Percentiles rank a stretch among this genome's conserved stretches.
Conservation (phyloP, 2,888 invertebrate genomes). For the Diogma glabrata region DNA sequence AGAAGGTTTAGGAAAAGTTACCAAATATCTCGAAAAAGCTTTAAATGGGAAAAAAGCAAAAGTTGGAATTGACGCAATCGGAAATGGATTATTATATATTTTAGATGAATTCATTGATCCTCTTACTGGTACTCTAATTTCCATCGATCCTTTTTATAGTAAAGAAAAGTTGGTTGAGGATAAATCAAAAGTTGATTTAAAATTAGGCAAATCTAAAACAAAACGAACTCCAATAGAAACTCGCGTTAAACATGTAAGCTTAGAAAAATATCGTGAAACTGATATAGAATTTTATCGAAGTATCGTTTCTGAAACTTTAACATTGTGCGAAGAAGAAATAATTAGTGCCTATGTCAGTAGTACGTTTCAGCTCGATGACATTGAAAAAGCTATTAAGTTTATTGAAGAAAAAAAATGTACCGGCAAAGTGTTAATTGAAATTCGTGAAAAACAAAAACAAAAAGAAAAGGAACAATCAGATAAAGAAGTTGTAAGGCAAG, state of each 20-base stretch:
- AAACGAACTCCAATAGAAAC: neutral
- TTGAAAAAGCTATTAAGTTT: conserved; percentile 48
- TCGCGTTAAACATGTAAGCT: conserved; percentile 39
- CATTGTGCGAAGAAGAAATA: conserved; percentile 48
- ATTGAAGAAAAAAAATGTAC: conserved; percentile 44
- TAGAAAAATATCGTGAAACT: conserved; percentile 39
- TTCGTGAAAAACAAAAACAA: too few species aligned
- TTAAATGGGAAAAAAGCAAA: conserved; percentile 48
- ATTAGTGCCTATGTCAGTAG: conserved; percentile 46
- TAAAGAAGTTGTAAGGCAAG: too few species aligned
- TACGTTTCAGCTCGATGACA: conserved; percentile 41
- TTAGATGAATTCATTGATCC: conserved; percentile 37
- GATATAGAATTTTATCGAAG: conserved; percentile 43
- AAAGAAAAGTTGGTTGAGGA: neutral
- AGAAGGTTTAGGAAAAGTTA: conserved; percentile 41
- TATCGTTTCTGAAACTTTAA: conserved; percentile 44
- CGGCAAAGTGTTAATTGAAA: conserved; percentile 46
- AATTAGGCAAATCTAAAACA: conserved; percentile 33
- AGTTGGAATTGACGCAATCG: conserved; percentile 52
- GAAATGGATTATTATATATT: conserved; percentile 46
- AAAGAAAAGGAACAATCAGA: too few species aligned
- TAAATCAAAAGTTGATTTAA: conserved; percentile 26
- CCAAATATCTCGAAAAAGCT: conserved; percentile 42
- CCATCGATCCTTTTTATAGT: conserved; percentile 11
- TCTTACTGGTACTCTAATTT: neutral